Evolutionary conservation across 2,888 invertebrate genomes (phyloP).

Genomic region (Gastrophysa polygoni): DNA sequence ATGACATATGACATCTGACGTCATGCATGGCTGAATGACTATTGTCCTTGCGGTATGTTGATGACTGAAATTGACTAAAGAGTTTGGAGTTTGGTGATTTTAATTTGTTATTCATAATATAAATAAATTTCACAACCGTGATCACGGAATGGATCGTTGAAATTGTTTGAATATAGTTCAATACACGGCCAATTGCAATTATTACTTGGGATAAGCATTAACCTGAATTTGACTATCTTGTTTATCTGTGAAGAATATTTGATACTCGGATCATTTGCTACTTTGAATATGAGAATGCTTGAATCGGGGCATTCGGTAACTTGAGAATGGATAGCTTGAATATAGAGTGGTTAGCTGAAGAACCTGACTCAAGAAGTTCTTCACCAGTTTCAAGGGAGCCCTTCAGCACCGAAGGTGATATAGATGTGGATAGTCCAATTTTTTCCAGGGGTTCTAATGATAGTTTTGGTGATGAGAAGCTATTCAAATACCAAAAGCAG

Average conservation of each 20-base stretch:
- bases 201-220: too few relatives aligned
- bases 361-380: slow-evolving; percentile 3
- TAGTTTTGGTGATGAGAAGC: slow-evolving; percentile 3
- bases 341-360: slow-evolving; percentile 19
- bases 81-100: too few relatives aligned
- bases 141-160: too few relatives aligned
- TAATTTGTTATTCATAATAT: too few relatives aligned
- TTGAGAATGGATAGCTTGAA: slow-evolving; percentile 27
- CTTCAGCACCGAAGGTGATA: slow-evolving; percentile 2
- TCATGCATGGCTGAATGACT: too few relatives aligned
- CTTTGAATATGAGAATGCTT: slow-evolving; percentile 5
- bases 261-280: neutral
- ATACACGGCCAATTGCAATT: too few relatives aligned
- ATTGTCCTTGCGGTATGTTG: too few relatives aligned
- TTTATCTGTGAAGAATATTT: neutral
- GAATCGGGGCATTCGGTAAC: slow-evolving; percentile 1
- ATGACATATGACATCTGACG: too few relatives aligned
- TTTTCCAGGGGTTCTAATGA: slow-evolving; percentile 19
- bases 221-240: too few relatives aligned
- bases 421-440: slow-evolving; percentile 16
- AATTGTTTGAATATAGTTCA: too few relatives aligned
- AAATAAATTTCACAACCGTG: too few relatives aligned
- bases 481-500: slow-evolving; percentile 16
- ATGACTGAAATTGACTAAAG: too few relatives aligned
- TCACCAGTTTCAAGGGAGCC: neutral